phyloP scores from a whole-genome alignment of 2,797 vertebrate species.

The Choloepus didactylus region DNA sequence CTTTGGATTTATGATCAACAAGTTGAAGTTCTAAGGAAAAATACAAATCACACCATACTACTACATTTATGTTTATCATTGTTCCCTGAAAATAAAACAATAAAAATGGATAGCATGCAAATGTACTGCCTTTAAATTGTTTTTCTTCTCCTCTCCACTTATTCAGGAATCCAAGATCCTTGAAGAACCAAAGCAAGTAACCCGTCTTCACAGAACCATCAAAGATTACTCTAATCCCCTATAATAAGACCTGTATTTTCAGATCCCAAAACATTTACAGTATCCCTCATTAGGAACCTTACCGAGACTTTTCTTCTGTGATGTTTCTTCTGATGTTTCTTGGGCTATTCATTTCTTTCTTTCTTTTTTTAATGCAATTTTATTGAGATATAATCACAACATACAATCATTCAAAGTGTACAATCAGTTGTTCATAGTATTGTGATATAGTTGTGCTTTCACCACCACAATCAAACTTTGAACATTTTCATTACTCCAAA shows the following conservation, averaged over 20 bases:
- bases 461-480: no score
- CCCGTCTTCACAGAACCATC: neutral
- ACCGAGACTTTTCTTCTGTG: neutral
- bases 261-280: neutral
- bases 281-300: neutral
- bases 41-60: neutral
- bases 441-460: no score
- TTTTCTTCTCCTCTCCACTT: neutral
- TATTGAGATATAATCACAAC: no score
- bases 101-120: neutral
- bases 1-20: neutral
- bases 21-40: conserved; percentile 20
- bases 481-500: no score
- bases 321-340: neutral
- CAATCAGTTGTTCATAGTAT: no score
- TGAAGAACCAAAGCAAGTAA: neutral
- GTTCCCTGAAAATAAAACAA: neutral
- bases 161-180: neutral
- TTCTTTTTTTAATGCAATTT: no score
- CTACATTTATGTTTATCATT: neutral
- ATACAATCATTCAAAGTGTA: no score
- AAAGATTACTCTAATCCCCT: neutral
- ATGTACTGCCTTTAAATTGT: neutral
- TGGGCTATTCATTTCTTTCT: neutral
- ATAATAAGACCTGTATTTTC: neutral